Percentiles rank a stretch among this genome's conserved stretches.
These are phyloP conservation scores for Poeciliopsis presidionis DNA, from an alignment of 2,797 vertebrate genomes.

Conservation along the genomic window DNA sequence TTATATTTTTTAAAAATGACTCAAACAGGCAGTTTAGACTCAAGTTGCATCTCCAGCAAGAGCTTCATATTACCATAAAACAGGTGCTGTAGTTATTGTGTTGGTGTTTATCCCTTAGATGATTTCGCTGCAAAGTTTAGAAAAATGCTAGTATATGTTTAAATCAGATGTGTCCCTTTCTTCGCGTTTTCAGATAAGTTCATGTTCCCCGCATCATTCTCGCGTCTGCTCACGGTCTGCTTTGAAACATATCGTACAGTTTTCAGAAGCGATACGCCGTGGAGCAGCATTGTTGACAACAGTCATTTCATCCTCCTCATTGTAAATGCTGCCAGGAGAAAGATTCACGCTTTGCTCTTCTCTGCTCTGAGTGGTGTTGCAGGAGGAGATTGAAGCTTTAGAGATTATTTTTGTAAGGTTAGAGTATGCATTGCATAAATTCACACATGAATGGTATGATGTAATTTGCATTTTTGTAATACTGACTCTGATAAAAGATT, in stretches of 20 bases:
- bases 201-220: constrained; percentile 22
- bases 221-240: not conserved
- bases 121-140: constrained; percentile 5
- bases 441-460: constrained; percentile 18
- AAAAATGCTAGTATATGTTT: constrained; percentile 21
- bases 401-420: constrained; percentile 29
- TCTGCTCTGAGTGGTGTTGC: constrained; percentile 41
- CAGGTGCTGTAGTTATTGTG: not conserved
- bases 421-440: constrained; percentile 30
- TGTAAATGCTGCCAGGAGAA: constrained; percentile 49
- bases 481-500: constrained; percentile 15
- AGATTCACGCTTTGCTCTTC: constrained; percentile 43
- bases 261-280: constrained; percentile 44
- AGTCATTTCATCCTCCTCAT: constrained; percentile 51
- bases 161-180: not conserved
- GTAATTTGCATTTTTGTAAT: not conserved
- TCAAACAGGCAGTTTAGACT: constrained; percentile 2
- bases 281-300: constrained; percentile 57
- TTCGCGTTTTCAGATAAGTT: constrained; percentile 27
- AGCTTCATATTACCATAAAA: constrained; percentile 10
- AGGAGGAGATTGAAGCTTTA: constrained; percentile 38
- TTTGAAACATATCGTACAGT: constrained; percentile 37
- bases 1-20: not conserved
- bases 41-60: not conserved
- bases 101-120: constrained; percentile 18